Evolutionary conservation across 2,113 vertebrate genomes (phyloP).

Genomic region (Orycteropus afer): DNA sequence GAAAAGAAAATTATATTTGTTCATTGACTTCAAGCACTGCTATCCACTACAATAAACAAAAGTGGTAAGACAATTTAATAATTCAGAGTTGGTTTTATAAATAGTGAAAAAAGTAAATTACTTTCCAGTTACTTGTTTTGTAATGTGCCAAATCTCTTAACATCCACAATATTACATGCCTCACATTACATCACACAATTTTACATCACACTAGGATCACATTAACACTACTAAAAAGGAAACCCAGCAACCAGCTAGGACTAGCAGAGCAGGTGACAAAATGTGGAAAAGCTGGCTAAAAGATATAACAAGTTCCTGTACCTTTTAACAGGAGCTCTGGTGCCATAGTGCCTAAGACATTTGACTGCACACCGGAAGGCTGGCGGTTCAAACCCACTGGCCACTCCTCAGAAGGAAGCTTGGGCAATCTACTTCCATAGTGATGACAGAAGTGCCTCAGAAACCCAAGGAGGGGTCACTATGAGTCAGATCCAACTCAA

Average conservation of each 20-base stretch:
- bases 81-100: background rate
- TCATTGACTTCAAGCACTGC: background rate
- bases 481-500: too few species aligned
- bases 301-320: background rate
- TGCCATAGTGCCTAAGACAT: too few species aligned
- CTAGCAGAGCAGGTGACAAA: background rate
- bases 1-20: background rate
- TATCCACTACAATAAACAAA: slow-evolving; percentile 4
- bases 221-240: background rate
- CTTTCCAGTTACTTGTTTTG: slow-evolving; percentile 20
- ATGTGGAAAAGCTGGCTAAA: background rate
- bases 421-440: too few species aligned
- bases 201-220: background rate
- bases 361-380: too few species aligned
- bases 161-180: background rate
- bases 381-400: too few species aligned
- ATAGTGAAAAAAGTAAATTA: background rate
- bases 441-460: too few species aligned
- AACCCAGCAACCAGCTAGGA: background rate
- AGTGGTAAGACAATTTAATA: background rate
- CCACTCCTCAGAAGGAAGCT: too few species aligned
- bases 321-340: too few species aligned
- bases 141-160: background rate
- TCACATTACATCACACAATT: background rate
- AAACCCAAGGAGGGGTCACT: too few species aligned